These are phyloP conservation scores for Hippotragus niger DNA, from an alignment of 2,113 vertebrate genomes.

Conservation along the genomic window DNA sequence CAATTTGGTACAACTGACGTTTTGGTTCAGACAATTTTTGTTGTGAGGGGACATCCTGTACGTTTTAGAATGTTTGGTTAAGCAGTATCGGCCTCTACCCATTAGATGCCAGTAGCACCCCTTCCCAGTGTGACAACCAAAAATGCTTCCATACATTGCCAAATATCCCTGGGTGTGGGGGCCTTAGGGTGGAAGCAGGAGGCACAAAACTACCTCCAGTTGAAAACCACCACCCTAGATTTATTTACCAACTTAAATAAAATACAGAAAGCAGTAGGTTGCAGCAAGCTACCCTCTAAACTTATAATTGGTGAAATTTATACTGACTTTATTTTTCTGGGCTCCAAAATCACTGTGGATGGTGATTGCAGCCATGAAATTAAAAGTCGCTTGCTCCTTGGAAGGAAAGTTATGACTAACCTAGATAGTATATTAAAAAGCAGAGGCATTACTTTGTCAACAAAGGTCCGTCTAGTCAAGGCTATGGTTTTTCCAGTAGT, in stretches of 20 bases:
- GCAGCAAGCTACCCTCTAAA: background rate
- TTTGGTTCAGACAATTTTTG: background rate
- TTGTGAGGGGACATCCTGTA: background rate
- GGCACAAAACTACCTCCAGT: background rate
- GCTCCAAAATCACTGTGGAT: background rate
- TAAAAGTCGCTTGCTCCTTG: background rate
- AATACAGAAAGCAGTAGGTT: background rate
- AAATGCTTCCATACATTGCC: background rate
- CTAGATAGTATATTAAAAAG: background rate
- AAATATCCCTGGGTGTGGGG: background rate
- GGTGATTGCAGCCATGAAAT: background rate
- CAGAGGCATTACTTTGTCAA: background rate
- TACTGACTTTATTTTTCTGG: background rate
- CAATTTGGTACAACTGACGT: background rate
- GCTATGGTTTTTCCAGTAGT: background rate
- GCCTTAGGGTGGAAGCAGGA: background rate
- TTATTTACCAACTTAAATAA: constrained; percentile 1
- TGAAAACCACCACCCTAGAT: background rate
- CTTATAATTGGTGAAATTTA: background rate
- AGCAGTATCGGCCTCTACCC: background rate
- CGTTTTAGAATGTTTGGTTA: background rate
- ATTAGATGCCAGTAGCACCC: background rate
- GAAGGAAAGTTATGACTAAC: background rate
- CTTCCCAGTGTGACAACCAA: background rate
- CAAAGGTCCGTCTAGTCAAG: background rate